These are phyloP conservation scores for Zeugodacus cucurbitae DNA, from an alignment of 1,140 invertebrate genomes.

Conservation along the genomic window DNA sequence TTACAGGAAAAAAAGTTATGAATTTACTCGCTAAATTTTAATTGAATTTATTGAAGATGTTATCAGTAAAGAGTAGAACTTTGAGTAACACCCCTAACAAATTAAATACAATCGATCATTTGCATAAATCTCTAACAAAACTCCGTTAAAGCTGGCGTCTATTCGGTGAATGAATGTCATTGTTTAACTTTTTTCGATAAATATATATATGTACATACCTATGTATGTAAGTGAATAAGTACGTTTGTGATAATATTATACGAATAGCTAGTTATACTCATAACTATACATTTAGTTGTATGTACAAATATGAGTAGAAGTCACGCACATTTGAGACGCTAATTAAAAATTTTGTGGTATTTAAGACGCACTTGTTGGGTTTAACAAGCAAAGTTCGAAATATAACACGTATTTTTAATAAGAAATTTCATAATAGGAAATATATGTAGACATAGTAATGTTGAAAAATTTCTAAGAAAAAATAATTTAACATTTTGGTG, in stretches of 20 bases:
- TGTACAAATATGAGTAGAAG: not conserved
- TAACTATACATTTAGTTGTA: no score
- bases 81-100: no score
- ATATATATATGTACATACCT: not conserved
- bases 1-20: no score
- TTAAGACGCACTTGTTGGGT: not conserved
- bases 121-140: no score
- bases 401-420: not conserved
- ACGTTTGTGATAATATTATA: not conserved
- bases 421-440: not conserved
- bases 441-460: not conserved
- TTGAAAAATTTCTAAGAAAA: not conserved
- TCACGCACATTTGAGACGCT: slow-evolving; percentile 5
- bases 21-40: no score
- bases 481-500: no score
- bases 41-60: no score
- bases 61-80: no score
- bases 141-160: no score
- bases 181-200: no score
- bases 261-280: not conserved
- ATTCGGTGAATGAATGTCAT: no score
- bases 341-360: not conserved
- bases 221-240: not conserved
- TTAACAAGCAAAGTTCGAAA: not conserved
- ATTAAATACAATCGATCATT: no score